Base-by-base conservation (phyloP, 2,113 vertebrate genomes). In the Alouatta palliata region DNA sequence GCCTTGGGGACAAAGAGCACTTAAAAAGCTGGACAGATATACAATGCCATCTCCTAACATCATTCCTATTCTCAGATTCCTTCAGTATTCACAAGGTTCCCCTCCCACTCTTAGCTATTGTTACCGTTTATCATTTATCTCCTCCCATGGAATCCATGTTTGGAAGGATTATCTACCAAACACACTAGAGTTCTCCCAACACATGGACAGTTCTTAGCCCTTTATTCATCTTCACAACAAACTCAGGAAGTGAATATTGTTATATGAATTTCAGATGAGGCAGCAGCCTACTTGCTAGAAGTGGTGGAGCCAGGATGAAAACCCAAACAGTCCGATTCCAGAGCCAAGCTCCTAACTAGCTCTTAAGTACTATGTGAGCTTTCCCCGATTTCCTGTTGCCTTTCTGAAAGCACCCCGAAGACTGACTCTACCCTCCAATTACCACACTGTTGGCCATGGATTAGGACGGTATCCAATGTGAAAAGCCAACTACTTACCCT, bases 401-500 rank as follows among this genome's bases (percentile, higher is more conserved):
- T 95, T 92, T 94, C 64, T 90, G 25, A 68, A 77, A 56, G 27
- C 8, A 58, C 25, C 45, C 58, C 6, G 3, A 87, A 52, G 80
- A 90, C 32, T 35, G 5, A 45, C 3, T 54, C 52, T 40, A 19
- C 27, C 71, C 79, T 32, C 84, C 25, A 73, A 5, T 47, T 37
- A 54, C 17, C 64, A 83, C 23, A 73, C 79, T 61, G 32, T 47
- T 94, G 54, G 49, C 54, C 40, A 35, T 7, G 47, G 27, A 52
- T 0, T 82, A 21, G 56, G 71, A 52, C 21, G 20, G 70, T 10
- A 45, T 27, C 45, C 37, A 49, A 30, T 0, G 0, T 1, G 5
- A 14, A 43, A 43, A 88, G 32, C 9, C 25, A 8, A 45, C 56
- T n/a, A 97, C 98, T 98, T 97, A 99, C 99, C 99, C 99, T 52